phyloP scores from a whole-genome alignment of 1,140 invertebrate species.

The Leptinotarsa defecta region DNA sequence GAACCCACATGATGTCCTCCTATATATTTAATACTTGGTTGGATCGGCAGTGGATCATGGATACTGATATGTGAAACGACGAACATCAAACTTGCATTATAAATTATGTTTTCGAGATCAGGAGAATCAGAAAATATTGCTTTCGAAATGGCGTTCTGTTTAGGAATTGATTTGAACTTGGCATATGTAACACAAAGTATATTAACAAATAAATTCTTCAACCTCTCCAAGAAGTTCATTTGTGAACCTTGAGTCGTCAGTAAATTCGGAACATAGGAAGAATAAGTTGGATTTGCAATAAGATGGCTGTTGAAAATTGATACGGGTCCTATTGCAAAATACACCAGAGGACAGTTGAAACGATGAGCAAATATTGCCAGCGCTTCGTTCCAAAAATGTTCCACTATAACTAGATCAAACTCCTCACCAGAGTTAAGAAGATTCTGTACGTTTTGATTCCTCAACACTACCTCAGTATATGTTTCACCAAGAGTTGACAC shows the following conservation, averaged over 20 bases:
- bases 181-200: slow-evolving; percentile 1
- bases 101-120: slow-evolving; percentile 14
- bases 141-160: slow-evolving; percentile 12
- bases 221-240: slow-evolving; percentile 24
- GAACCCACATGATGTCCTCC: slow-evolving; percentile 35
- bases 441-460: slow-evolving; percentile 35
- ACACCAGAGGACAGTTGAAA: slow-evolving; percentile 21
- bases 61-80: slow-evolving; percentile 49
- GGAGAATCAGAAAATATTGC: slow-evolving; percentile 14
- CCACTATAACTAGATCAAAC: slow-evolving; percentile 58
- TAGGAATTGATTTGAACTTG: slow-evolving; percentile 16
- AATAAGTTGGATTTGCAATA: slow-evolving; percentile 25
- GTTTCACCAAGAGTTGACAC: background rate
- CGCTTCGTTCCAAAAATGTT: slow-evolving; percentile 58
- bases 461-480: slow-evolving; percentile 20
- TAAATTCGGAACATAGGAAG: slow-evolving; percentile 26
- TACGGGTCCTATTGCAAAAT: slow-evolving; percentile 11
- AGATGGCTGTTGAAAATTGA: slow-evolving; percentile 13
- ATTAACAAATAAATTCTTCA: slow-evolving; percentile 8
- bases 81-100: slow-evolving; percentile 57
- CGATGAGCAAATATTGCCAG: slow-evolving; percentile 53
- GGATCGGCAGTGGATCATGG: slow-evolving; percentile 40
- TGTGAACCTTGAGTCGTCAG: slow-evolving; percentile 14
- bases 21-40: slow-evolving; percentile 41
- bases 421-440: slow-evolving; percentile 49